These are phyloP conservation scores for Tetranychus truncatus DNA, from an alignment of 2,888 invertebrate species.

Conservation along the genomic window DNA sequence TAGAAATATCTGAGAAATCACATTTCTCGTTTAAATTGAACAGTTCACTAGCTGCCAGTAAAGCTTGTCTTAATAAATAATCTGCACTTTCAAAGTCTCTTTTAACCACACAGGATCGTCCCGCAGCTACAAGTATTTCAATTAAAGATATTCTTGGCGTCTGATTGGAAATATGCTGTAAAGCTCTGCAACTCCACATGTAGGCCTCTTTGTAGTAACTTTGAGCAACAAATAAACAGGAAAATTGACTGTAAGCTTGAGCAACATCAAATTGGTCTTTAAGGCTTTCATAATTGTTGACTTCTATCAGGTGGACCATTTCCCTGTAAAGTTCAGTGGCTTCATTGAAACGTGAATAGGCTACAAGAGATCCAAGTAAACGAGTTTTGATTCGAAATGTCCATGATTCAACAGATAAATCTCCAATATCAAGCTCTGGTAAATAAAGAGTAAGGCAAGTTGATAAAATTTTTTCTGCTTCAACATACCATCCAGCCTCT, in stretches of 20 bases:
- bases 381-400: neutral
- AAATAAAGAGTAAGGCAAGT: constrained; percentile 41
- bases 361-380: neutral
- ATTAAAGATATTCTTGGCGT: constrained; percentile 38
- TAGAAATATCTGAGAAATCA: neutral
- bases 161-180: constrained; percentile 41
- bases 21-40: constrained; percentile 14
- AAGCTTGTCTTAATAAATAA: constrained; percentile 60
- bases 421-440: constrained; percentile 30
- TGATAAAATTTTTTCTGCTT: constrained; percentile 52
- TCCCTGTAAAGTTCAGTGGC: neutral
- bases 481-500: constrained; percentile 69
- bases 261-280: constrained; percentile 33
- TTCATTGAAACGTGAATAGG: constrained; percentile 5
- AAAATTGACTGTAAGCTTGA: constrained; percentile 61
- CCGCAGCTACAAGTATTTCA: constrained; percentile 65
- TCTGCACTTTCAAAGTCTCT: constrained; percentile 63
- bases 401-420: constrained; percentile 37
- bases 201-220: constrained; percentile 63
- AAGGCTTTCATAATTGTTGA: too few species aligned
- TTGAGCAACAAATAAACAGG: constrained; percentile 58
- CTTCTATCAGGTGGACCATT: neutral
- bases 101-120: constrained; percentile 74
- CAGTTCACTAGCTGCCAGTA: constrained; percentile 43
- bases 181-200: constrained; percentile 57